These are phyloP conservation scores for Cuniculus paca DNA, from an alignment of 2,797 vertebrate genomes.

Conservation along the genomic window DNA sequence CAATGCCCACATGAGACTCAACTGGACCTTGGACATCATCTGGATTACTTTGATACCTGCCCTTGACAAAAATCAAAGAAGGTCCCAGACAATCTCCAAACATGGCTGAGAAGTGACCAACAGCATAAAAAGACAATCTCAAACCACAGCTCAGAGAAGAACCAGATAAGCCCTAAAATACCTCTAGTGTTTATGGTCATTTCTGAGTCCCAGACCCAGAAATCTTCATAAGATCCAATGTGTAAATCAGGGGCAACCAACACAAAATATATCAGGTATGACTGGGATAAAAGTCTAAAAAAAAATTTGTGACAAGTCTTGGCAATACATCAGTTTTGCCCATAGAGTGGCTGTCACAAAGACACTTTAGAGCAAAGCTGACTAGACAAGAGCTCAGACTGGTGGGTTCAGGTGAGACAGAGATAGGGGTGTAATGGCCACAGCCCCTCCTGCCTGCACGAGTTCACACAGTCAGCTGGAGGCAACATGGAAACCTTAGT, in stretches of 20 bases:
- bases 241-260: not conserved
- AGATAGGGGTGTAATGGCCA: accelerated
- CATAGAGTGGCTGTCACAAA: not conserved
- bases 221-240: not conserved
- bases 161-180: not conserved
- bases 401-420: not conserved
- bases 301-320: not conserved
- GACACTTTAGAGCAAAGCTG: not conserved
- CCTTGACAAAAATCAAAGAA: not conserved
- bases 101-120: not conserved
- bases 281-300: not conserved
- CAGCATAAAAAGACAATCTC: not conserved
- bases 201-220: not conserved
- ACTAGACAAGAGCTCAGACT: not conserved
- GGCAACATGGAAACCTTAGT: not conserved
- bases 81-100: not conserved
- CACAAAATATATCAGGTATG: not conserved
- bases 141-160: not conserved
- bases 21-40: not conserved
- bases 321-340: not conserved
- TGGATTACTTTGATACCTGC: not conserved
- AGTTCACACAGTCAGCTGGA: not conserved
- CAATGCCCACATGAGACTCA: not conserved
- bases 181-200: not conserved
- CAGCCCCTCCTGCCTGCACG: not conserved